phyloP scores from a whole-genome alignment of 2,113 vertebrate genomes.

The Fregata magnificens region DNA sequence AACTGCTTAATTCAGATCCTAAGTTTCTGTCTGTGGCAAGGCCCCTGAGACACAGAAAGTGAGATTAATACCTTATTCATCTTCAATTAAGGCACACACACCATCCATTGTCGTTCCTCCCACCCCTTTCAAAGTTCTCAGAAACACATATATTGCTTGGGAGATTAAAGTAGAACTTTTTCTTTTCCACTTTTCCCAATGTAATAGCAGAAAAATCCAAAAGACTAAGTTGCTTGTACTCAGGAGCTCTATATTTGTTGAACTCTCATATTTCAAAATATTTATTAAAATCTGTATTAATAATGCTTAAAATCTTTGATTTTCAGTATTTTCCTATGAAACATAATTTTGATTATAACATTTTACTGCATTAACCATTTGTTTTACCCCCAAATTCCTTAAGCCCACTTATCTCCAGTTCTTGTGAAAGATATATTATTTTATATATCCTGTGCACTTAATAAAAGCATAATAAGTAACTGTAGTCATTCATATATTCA shows the following conservation, averaged over 20 bases:
- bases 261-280: background rate
- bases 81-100: background rate
- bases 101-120: rapidly evolving
- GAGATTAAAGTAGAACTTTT: background rate
- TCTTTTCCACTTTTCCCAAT: background rate
- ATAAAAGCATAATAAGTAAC: background rate
- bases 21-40: background rate
- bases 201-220: background rate
- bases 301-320: background rate
- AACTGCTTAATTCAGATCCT: background rate
- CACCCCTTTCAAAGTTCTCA: background rate
- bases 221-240: background rate
- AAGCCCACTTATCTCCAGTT: background rate
- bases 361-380: background rate
- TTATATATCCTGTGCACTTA: background rate
- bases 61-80: background rate
- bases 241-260: background rate
- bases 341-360: background rate
- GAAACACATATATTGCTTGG: background rate
- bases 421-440: background rate
- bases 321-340: background rate
- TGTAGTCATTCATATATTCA: background rate
- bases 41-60: background rate
- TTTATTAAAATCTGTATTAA: background rate
- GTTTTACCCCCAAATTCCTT: background rate